A percentile compares a stretch with the other conserved stretches of the same genome.
These are phyloP conservation scores for Lagopus leucura DNA, from an alignment of 2,113 vertebrate species.

Conservation along the genomic window DNA sequence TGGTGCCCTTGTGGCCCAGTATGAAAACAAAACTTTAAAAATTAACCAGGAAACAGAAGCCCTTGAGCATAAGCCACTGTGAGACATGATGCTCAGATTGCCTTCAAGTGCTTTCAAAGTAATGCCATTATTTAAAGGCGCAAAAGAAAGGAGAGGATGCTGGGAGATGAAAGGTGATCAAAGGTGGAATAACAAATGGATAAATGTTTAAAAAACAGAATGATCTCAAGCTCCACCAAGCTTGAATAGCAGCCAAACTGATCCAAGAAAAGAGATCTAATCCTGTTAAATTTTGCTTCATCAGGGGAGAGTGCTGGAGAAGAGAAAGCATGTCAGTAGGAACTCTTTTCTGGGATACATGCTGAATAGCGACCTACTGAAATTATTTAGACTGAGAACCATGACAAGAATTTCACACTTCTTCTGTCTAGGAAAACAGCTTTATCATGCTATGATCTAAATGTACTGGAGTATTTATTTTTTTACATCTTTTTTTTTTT, in stretches of 20 bases:
- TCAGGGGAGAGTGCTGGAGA: conserved; percentile 27
- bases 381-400: conserved; percentile 69
- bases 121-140: neutral
- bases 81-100: neutral
- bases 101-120: conserved; percentile 5
- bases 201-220: conserved; percentile 19
- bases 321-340: conserved; percentile 17
- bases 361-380: conserved; percentile 56
- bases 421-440: conserved; percentile 64
- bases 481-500: conserved; percentile 21
- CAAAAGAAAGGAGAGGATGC: neutral
- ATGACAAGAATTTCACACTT: conserved; percentile 74
- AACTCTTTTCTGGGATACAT: neutral
- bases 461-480: conserved; percentile 46
- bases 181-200: conserved; percentile 7
- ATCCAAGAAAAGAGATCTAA: conserved; percentile 32
- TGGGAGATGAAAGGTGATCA: neutral
- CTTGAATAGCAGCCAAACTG: conserved; percentile 1
- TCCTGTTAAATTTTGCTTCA: conserved; percentile 59
- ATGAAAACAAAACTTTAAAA: neutral
- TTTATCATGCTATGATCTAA: conserved; percentile 68
- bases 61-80: neutral
- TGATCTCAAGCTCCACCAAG: neutral
- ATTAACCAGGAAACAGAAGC: neutral
- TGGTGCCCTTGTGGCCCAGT: neutral